phyloP scores from a whole-genome alignment of 1,140 invertebrate species.

The Lepidotrigona ventralis region DNA sequence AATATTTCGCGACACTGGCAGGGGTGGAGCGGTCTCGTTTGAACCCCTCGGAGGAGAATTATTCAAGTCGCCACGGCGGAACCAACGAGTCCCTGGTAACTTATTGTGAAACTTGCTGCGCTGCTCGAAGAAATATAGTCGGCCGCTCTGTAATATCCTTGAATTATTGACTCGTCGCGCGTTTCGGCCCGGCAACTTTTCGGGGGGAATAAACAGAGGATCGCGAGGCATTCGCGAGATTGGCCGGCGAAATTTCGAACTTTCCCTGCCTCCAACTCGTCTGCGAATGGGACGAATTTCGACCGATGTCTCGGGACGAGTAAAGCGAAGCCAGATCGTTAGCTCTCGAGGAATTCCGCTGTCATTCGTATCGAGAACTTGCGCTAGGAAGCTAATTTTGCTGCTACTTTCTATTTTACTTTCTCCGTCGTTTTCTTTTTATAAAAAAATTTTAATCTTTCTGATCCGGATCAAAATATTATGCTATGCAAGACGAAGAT shows the following conservation, averaged over 20 bases:
- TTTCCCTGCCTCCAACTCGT: background rate
- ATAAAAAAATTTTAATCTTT: too few species aligned
- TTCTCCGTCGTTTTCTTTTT: background rate
- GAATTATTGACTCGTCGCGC: constrained; percentile 19
- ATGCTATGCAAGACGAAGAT: too few species aligned
- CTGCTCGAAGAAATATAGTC: constrained; percentile 11
- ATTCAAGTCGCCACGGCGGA: constrained; percentile 1
- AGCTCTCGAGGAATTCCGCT: background rate
- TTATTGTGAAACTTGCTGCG: constrained; percentile 26
- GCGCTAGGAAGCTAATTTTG: background rate
- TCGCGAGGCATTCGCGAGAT: background rate
- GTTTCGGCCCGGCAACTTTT: background rate
- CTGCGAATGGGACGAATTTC: background rate
- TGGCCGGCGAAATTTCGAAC: background rate
- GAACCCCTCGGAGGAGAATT: constrained; percentile 13
- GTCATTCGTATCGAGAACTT: background rate
- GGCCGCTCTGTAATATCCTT: constrained; percentile 7
- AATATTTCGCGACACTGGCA: background rate
- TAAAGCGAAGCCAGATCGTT: background rate
- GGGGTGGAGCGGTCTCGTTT: background rate
- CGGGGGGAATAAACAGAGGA: background rate
- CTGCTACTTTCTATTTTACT: too few species aligned
- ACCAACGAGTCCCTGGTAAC: constrained; percentile 23
- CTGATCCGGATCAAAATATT: too few species aligned
- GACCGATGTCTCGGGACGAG: background rate